Conservation (phyloP, 2,888 invertebrate genomes). For the Cantharis rustica region DNA sequence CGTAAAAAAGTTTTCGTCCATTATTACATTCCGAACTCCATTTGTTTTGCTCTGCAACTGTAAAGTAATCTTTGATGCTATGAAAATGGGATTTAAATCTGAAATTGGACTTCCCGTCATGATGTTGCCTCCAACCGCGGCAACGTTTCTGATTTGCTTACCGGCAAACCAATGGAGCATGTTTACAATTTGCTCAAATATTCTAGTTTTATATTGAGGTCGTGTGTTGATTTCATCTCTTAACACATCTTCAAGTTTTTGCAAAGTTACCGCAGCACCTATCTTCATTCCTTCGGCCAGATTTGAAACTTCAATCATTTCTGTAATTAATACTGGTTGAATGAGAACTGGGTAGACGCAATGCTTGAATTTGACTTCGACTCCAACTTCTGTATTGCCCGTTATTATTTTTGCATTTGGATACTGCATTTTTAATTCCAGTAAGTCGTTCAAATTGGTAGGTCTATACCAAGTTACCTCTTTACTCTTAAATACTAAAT, state of each 20-base stretch:
- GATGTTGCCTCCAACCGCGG: slow-evolving; percentile 90
- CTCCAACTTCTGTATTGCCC: slow-evolving; percentile 90
- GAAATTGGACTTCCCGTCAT: slow-evolving; percentile 93
- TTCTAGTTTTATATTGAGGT: slow-evolving; percentile 62
- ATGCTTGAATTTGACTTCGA: slow-evolving; percentile 91
- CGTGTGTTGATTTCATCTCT: slow-evolving; percentile 59
- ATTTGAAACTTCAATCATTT: slow-evolving; percentile 66
- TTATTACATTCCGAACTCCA: slow-evolving; percentile 64
- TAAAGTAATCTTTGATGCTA: slow-evolving; percentile 74
- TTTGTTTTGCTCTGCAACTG: slow-evolving; percentile 63
- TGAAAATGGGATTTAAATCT: slow-evolving; percentile 90
- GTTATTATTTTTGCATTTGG: slow-evolving; percentile 78
- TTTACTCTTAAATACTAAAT: slow-evolving; percentile 66
- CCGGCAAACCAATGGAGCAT: slow-evolving; percentile 97
- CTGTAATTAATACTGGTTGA: slow-evolving; percentile 70
- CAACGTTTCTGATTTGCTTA: slow-evolving; percentile 92
- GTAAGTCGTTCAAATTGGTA: slow-evolving; percentile 64
- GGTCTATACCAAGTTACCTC: slow-evolving; percentile 79
- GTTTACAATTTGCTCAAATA: slow-evolving; percentile 71
- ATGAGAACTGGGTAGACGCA: slow-evolving; percentile 79
- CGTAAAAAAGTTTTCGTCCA: slow-evolving; percentile 83
- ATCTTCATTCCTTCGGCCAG: slow-evolving; percentile 66
- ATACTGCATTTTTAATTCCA: slow-evolving; percentile 69
- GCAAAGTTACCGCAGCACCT: slow-evolving; percentile 80
- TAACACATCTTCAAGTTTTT: slow-evolving; percentile 72